Evolutionary conservation across 2,888 invertebrate genomes (phyloP).

Genomic region (Platypus cylindrus): DNA sequence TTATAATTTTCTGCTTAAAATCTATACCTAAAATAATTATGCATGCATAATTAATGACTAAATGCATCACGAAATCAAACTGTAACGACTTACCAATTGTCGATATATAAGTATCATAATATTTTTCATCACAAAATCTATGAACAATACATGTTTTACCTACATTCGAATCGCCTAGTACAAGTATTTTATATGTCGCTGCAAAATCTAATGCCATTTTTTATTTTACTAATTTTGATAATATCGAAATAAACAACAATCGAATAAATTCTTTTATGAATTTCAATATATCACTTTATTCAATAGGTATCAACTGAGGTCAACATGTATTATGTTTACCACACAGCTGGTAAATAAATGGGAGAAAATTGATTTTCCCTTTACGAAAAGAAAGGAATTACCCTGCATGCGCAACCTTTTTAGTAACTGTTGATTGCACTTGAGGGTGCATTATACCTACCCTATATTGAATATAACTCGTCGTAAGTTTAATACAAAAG

Average conservation of each 20-base stretch:
- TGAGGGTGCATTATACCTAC: background rate
- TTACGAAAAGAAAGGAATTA: no score
- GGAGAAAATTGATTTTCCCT: constrained; percentile 20
- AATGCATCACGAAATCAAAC: constrained; percentile 2
- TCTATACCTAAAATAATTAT: constrained; percentile 58
- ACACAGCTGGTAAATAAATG: constrained; percentile 1
- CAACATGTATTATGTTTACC: constrained; percentile 1
- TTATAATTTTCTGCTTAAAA: constrained; percentile 82
- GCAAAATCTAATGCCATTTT: constrained; percentile 73
- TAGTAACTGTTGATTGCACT: no score
- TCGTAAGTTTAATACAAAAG: no score
- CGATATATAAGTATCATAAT: constrained; percentile 82
- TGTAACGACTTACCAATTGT: constrained; percentile 63
- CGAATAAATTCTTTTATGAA: no score
- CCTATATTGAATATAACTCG: background rate
- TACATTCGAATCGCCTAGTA: constrained; percentile 80
- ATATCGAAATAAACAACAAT: background rate
- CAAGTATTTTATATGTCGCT: constrained; percentile 75
- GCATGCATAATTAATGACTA: no score
- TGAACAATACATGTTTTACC: constrained; percentile 85
- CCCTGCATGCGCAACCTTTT: no score
- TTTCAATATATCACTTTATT: no score
- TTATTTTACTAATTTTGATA: background rate
- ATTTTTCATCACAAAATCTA: constrained; percentile 79
- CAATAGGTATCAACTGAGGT: background rate